Base-by-base conservation (phyloP, 2,888 invertebrate species). In the Drosophila borealis region DNA sequence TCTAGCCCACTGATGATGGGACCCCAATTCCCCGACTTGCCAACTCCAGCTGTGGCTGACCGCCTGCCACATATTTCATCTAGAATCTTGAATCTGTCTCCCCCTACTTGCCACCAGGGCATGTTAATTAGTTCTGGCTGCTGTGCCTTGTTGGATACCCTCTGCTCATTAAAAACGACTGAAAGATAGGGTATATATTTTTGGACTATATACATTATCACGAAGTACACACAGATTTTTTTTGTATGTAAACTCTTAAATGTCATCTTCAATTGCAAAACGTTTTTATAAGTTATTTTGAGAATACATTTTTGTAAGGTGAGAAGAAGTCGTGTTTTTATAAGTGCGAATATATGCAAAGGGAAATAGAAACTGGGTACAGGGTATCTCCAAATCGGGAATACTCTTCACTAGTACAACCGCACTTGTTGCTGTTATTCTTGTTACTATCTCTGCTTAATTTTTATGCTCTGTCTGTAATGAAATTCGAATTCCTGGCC, bases 31-130 rank as follows among this genome's bases (percentile, higher is more conserved):
- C 19, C 42, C 36, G 56, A 60, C 49, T 36, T 33, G 56, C 6
- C 37, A 46, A 17, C 33, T 57, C 21, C 64, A 60, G 73, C 76
- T 79, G 78, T 56, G 79, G 67, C 66, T 78, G 79, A 78, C 79
- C 78, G 78, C 76, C 76, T 74, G 77, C 77, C 80, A 80, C 80
- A 80, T 80, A 77, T 77, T 71, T 80, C 63, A 74, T 77, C 41
- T 49, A 50, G 56, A 45, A 61, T 56, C 60, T 59, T 49, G 60
- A 49, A 41, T 29, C 21, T 33, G 45, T 19, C 21, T 11, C n/a
- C 19, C 10, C n/a, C 33, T 3, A 8, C 10, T 11, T 25, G 9
- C 33, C 17, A 19, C 33, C 8, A 37, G 60, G 46, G 70, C 69
- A 77, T 77, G 76, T 70, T 77, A 73, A 77, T 77, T 73, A 77